Evolutionary conservation across 2,888 invertebrate genomes (phyloP).

Genomic region (Megamerina dolium): DNA sequence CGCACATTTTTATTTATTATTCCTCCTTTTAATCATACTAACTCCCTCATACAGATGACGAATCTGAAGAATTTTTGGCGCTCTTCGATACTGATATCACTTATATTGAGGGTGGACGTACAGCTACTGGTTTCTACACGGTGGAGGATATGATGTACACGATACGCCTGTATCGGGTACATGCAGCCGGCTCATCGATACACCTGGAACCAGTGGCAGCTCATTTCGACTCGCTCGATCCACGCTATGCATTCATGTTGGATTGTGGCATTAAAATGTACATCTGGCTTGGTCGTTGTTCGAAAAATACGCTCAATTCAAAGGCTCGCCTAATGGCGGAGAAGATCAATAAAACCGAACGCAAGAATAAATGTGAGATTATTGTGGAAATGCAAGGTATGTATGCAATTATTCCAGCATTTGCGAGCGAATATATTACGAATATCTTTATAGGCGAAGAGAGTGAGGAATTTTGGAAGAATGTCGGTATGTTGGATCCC

Average conservation of each 20-base stretch:
- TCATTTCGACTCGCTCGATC: conserved; percentile 70
- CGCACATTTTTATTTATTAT: neutral
- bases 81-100: conserved; percentile 86
- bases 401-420: neutral
- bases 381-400: conserved; percentile 67
- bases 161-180: conserved; percentile 80
- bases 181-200: conserved; percentile 78
- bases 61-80: conserved; percentile 90
- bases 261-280: conserved; percentile 82
- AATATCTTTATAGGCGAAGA: conserved; percentile 56
- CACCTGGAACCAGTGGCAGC: conserved; percentile 84
- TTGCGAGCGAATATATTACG: neutral
- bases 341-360: conserved; percentile 96
- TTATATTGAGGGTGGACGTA: conserved; percentile 94
- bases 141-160: conserved; percentile 87
- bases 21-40: neutral
- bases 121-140: conserved; percentile 94
- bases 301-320: conserved; percentile 83
- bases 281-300: conserved; percentile 75
- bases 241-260: conserved; percentile 84
- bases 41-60: conserved; percentile 66
- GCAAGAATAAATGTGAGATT: conserved; percentile 91
- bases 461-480: conserved; percentile 76
- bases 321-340: conserved; percentile 78
- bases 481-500: conserved; percentile 52